Conservation (phyloP, 1,140 invertebrate species). For the Diprion similis region DNA sequence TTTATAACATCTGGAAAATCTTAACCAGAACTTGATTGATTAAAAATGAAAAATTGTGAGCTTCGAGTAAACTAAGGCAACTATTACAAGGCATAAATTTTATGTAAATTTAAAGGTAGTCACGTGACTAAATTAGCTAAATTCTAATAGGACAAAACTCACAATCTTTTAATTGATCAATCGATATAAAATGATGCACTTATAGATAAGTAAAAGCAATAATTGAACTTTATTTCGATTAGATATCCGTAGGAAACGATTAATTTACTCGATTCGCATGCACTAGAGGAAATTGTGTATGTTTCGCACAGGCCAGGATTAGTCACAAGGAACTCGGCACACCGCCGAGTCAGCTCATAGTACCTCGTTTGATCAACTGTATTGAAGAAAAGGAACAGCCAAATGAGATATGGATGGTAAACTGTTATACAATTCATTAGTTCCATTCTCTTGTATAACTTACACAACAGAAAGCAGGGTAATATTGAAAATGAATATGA, state of each 20-base stretch:
- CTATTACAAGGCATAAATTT: not conserved
- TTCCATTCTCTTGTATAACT: not conserved
- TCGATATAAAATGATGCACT: not conserved
- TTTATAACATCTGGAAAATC: no score
- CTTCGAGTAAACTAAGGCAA: no score
- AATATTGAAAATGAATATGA: not conserved
- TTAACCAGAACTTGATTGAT: no score
- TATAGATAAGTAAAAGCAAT: not conserved
- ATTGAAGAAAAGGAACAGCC: not conserved
- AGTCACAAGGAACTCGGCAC: not conserved
- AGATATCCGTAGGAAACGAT: not conserved
- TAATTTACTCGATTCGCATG: not conserved
- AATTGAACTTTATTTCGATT: not conserved
- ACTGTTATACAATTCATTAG: not conserved
- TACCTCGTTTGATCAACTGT: not conserved
- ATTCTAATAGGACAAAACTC: not conserved
- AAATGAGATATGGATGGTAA: not conserved
- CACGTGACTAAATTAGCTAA: not conserved
- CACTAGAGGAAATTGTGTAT: not conserved
- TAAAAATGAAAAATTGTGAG: no score
- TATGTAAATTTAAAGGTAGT: not conserved
- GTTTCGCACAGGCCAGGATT: not conserved
- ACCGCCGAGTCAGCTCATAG: not conserved
- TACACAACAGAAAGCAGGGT: not conserved
- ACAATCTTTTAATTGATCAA: not conserved